phyloP scores from a whole-genome alignment of 2,113 vertebrate species.

The Gavia stellata region DNA sequence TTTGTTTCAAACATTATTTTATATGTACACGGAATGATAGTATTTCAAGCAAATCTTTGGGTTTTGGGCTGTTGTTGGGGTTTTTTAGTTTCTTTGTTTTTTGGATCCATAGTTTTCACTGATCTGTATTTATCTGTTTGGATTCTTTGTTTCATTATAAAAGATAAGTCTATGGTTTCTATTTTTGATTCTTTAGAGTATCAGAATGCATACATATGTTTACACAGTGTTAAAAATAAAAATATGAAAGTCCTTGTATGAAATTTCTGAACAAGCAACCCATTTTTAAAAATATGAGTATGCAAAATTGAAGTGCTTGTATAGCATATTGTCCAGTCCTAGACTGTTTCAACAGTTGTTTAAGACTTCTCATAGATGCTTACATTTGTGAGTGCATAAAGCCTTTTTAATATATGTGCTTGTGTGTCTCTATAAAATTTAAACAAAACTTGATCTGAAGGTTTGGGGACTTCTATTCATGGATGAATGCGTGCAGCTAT shows the following conservation, averaged over 20 bases:
- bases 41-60: neutral
- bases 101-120: rapidly evolving
- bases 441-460: neutral
- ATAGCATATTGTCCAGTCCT: neutral
- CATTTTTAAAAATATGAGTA: neutral
- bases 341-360: neutral
- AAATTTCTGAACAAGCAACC: neutral
- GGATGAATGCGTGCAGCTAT: neutral
- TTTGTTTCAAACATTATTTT: neutral
- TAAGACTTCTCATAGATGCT: neutral
- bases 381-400: neutral
- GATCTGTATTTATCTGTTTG: neutral
- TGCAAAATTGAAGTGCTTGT: neutral
- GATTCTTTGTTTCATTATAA: neutral
- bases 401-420: neutral
- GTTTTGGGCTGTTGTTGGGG: neutral
- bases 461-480: neutral
- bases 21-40: neutral
- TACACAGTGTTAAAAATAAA: neutral
- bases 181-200: neutral
- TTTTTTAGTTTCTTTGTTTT: neutral
- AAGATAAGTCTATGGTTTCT: neutral
- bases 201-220: neutral
- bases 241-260: neutral
- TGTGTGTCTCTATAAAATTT: neutral